These are phyloP conservation scores for Etheostoma nigrum DNA, from an alignment of 2,797 vertebrate species.

Conservation along the genomic window DNA sequence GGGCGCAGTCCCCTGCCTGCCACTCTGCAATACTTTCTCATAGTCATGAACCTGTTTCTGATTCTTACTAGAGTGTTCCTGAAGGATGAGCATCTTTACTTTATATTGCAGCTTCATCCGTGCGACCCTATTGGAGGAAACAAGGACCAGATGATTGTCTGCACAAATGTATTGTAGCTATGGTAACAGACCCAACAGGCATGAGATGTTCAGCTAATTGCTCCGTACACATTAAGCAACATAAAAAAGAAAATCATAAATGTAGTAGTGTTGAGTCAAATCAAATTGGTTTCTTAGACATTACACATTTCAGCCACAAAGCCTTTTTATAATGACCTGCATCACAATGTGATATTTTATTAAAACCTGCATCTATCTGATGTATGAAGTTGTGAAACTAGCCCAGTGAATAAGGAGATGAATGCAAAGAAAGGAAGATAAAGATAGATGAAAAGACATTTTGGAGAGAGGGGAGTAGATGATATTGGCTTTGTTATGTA, in stretches of 20 bases:
- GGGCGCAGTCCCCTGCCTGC: slow-evolving; percentile 86
- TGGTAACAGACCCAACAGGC: slow-evolving; percentile 96
- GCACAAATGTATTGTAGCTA: slow-evolving; percentile 94
- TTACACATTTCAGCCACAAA: slow-evolving; percentile 3
- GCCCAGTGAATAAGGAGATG: slow-evolving; percentile 36
- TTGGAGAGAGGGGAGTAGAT: slow-evolving; percentile 71
- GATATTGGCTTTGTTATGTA: slow-evolving; percentile 86
- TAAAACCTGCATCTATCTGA: slow-evolving; percentile 36
- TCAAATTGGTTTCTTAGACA: not conserved
- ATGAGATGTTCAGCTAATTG: slow-evolving; percentile 91
- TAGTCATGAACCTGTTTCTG: slow-evolving; percentile 88
- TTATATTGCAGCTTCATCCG: slow-evolving; percentile 92
- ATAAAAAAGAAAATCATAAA: slow-evolving; percentile 42
- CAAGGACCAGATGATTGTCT: slow-evolving; percentile 95
- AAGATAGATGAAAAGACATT: slow-evolving; percentile 71
- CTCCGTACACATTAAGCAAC: slow-evolving; percentile 80
- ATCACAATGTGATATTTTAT: slow-evolving; percentile 40
- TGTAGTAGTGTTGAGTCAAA: not conserved
- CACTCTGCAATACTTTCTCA: slow-evolving; percentile 86
- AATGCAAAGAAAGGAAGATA: slow-evolving; percentile 62
- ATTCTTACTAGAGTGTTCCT: slow-evolving; percentile 91
- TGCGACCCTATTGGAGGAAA: slow-evolving; percentile 93
- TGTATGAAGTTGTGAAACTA: slow-evolving; percentile 56
- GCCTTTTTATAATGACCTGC: not conserved
- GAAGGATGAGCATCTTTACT: slow-evolving; percentile 96